Percentiles rank a stretch among this genome's conserved stretches.
Conservation (phyloP, 2,888 invertebrate species). For the Cepaea hortensis region DNA sequence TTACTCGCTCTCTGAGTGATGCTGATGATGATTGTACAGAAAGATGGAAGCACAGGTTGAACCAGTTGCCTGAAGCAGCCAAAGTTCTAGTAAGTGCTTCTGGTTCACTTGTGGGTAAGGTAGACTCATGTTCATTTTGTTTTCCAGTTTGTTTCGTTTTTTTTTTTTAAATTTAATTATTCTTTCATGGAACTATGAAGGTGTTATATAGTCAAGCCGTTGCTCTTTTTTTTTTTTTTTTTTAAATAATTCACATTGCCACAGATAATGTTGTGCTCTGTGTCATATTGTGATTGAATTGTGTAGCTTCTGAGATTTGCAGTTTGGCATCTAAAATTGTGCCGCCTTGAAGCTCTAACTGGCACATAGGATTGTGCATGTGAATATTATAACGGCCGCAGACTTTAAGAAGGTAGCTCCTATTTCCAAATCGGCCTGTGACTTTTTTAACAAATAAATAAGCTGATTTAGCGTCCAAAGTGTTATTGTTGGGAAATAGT, state of each 20-base stretch:
- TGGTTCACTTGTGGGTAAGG: slow-evolving; percentile 37
- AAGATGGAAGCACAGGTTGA: not conserved
- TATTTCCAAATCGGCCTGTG: too few relatives aligned
- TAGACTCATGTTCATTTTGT: slow-evolving; percentile 22
- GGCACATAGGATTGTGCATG: too few relatives aligned
- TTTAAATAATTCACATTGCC: not conserved
- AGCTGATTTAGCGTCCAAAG: too few relatives aligned
- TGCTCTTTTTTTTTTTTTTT: not conserved
- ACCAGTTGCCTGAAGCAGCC: slow-evolving; percentile 50
- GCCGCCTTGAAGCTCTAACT: too few relatives aligned
- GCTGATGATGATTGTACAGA: slow-evolving; percentile 20
- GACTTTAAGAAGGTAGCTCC: too few relatives aligned
- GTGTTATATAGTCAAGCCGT: not conserved
- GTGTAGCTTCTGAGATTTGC: too few relatives aligned
- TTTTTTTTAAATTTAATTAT: slow-evolving; percentile 14
- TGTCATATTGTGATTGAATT: too few relatives aligned
- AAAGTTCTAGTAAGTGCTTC: slow-evolving; percentile 50
- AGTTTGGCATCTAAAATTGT: too few relatives aligned
- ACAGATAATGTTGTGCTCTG: too few relatives aligned
- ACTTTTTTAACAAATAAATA: too few relatives aligned
- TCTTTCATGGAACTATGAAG: slow-evolving; percentile 24
- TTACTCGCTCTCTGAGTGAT: slow-evolving; percentile 7
- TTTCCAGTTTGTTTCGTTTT: slow-evolving; percentile 20
- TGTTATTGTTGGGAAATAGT: too few relatives aligned
- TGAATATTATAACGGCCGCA: too few relatives aligned